phyloP scores from a whole-genome alignment of 2,113 vertebrate genomes.

The Shinisaurus crocodilurus region DNA sequence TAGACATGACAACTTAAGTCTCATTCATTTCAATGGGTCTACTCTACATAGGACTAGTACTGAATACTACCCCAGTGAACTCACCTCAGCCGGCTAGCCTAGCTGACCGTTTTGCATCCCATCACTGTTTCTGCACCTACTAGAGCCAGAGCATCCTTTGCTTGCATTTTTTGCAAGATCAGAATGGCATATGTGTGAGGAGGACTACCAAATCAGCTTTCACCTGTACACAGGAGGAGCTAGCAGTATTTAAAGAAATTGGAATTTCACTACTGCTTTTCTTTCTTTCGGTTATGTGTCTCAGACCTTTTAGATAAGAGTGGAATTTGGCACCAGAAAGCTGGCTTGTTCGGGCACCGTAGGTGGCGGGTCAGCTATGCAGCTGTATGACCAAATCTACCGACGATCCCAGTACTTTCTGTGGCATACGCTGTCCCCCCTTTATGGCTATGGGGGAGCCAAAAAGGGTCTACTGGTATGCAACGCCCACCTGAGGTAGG shows the following conservation, averaged over 20 bases:
- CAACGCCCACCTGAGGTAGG: neutral
- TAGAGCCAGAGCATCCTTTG: neutral
- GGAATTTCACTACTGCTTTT: no score
- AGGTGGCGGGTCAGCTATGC: neutral
- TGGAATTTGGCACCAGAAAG: neutral
- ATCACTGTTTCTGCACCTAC: neutral
- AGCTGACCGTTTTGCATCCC: no score
- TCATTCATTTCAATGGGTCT: no score
- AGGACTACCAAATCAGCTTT: no score
- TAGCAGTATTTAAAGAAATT: no score
- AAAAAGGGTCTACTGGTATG: constrained; percentile 64
- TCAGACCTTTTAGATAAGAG: neutral
- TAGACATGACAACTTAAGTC: no score
- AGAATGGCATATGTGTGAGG: no score
- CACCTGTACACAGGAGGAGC: no score
- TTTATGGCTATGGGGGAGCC: constrained; percentile 34
- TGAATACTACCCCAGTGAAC: neutral
- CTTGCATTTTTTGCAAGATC: no score
- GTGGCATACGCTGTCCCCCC: constrained; percentile 50
- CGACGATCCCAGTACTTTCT: constrained; percentile 44
- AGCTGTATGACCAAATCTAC: neutral
- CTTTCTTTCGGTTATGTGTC: no score
- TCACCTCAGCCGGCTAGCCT: no score
- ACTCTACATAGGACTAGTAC: no score
- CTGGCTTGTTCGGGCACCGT: constrained; percentile 14